Base-by-base conservation (phyloP, 2,888 invertebrate species). In the Xylocampa areola region DNA sequence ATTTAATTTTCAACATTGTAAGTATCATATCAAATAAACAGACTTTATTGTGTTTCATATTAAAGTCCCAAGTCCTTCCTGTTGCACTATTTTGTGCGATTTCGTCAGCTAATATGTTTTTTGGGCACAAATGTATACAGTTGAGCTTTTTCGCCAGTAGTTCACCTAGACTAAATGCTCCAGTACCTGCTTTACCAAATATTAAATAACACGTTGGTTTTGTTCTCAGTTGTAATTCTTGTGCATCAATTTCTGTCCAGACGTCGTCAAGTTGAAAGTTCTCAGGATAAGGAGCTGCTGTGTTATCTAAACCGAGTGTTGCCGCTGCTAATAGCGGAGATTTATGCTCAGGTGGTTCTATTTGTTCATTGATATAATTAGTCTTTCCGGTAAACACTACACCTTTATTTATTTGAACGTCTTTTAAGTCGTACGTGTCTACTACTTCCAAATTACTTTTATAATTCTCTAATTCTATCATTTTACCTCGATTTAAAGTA, bases 161-260 rank as follows among this genome's bases (percentile, higher is more conserved):
- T 84, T 94, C 94, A 6, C 95, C 96, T 6, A 96, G 81, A 51
- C 88, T 84, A 54, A 88, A 88, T 39, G 93, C 88, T 21, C 94
- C 94, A 17, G 94, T 79, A 2, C 94, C 95, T 1, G 95, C 95
- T 88, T 96, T 96, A 0, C 95, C 94, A 19, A 96, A 74, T 63
- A 96, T 94, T 32, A 95, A 74, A 76, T 95, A 96, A 43, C 93
- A 94, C 6, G 94, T 89, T 6, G 96, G 96, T 53, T 91, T 92
- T 1, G 87, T 82, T 33, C 78, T 77, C 5, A 96, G 81, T 68
- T 91, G 94, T 21, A 87, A 78, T 64, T 90, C 85, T 78, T 94
- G 95, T 1, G 94, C 93, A 68, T 93, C 94, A 68, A 90, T 83
- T 73, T 95, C 95, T 33, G 91, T 91, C 88, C 95, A 95, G 7